Base-by-base conservation (phyloP, 2,113 vertebrate species). In the Saimiri boliviensis region DNA sequence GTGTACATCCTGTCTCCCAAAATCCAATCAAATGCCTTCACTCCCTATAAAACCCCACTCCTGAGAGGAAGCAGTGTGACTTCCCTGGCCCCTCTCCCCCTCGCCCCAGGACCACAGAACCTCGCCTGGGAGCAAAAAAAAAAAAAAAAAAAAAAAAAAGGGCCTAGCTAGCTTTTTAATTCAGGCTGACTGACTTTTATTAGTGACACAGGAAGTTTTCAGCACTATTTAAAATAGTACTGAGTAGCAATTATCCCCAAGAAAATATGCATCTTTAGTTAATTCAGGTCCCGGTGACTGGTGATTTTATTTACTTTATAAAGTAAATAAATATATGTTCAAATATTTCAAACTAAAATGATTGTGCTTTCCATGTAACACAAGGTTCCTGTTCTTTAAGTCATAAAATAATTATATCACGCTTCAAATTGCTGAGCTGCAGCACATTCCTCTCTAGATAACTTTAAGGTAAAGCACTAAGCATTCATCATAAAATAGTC, bases 341-440 rank as follows among this genome's bases (percentile, higher is more conserved):
- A 89, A 91, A 82, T 49, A 14, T 74, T 98, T 92, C 71, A 71
- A 40, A 88, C 79, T 85, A 94, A 96, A 82, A 40, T 77, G 30
- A 82, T 79, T 94, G 20, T 87, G 20, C 30, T 89, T 94, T 84
- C 37, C 30, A 56, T 81, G 9, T 74, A 81, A 2, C 40, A 91
- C 17, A 40, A 42, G 27, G 1, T 58, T 96, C 84, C 47, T 92
- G 3, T 91, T 95, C 42, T 81, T 37, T 86, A 96, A 95, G 56
- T 83, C 0, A 86, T 71, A 95, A 94, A 96, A 95, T 93, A 7
- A n/a, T 42, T 93, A 63, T n/a, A 54, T 19, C 42, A 86, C 17
- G 52, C 92, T 88, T 17, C 12, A 66, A 93, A 94, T 71, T 35
- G 73, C 70, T 83, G 42, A 66, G 47, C 16, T 83, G 30, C 3